Conservation (phyloP, 2,113 vertebrate species). For the Catagonus wagneri region DNA sequence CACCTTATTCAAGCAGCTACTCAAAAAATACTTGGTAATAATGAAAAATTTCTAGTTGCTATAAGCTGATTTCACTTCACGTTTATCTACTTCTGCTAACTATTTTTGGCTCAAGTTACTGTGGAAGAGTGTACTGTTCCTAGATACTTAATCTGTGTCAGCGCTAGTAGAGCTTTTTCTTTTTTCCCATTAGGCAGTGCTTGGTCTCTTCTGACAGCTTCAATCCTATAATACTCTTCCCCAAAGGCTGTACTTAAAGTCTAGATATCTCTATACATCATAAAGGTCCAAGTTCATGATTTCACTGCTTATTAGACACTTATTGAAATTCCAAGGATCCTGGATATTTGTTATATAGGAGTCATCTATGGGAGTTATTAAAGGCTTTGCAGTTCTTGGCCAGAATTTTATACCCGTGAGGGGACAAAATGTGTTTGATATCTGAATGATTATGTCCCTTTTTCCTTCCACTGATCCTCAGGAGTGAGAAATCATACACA, state of each 20-base stretch:
- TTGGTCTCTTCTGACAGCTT: conserved; percentile 71
- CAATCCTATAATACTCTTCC: conserved; percentile 68
- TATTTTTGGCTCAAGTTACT: conserved; percentile 26
- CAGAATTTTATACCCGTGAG: conserved; percentile 18
- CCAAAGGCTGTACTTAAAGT: conserved; percentile 53
- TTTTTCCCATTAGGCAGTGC: conserved; percentile 62
- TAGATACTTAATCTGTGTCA: conserved; percentile 40
- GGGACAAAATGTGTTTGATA: background rate
- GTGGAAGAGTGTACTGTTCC: background rate
- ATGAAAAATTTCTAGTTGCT: background rate
- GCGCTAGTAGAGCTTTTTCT: conserved; percentile 22
- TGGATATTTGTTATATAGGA: conserved; percentile 21
- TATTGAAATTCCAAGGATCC: conserved; percentile 54
- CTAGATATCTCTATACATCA: conserved; percentile 62
- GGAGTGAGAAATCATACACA: background rate
- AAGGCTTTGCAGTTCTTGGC: conserved; percentile 26
- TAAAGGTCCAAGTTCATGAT: conserved; percentile 60
- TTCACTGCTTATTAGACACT: conserved; percentile 50
- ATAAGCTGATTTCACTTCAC: background rate
- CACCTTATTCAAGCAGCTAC: background rate
- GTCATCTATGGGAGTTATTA: conserved; percentile 14
- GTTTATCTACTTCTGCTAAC: background rate
- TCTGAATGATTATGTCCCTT: conserved; percentile 15
- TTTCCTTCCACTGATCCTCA: background rate
- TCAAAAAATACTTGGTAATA: conserved; percentile 34